Evolutionary conservation across 2,888 invertebrate species (phyloP), one percentile per base, ranked within the genome.

Genomic region (Eupithecia centaureata): DNA sequence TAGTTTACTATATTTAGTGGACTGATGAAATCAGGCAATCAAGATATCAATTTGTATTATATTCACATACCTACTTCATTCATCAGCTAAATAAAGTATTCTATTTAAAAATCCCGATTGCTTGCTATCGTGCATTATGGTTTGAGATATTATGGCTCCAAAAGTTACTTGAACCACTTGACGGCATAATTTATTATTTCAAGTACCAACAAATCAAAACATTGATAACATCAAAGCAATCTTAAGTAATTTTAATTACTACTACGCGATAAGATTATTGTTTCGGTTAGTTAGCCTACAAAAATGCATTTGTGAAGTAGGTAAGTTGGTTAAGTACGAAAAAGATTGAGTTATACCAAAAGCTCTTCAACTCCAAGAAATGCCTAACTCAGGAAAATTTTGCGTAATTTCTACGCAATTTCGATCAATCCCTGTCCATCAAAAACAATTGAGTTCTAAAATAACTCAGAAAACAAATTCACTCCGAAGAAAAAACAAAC

Each of bases 181-280:
- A 88, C 83, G 79, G 84, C 82, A 86, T 18, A 47, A 68, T 84
- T 88, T 83, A 89, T 82, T 68, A 75, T 81, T 82, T 90, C 87
- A 86, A 91, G 91, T 87, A 80, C 82, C 76, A 67, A 76, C 74
- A 75, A 79, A 79, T 80, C 79, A 79, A 80, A 81, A 79, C 78
- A 79, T 79, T 76, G 77, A 69, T 60, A 67, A 82, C 81, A 79
- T 47, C 22, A 47, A 47, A 47, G 47, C 22, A 10, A 5, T 38
- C 7, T 38, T 5, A 38, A 38, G 22, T 22, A 12, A 3, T 22
- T 47, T 47, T 3, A 22, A 47, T 22, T 22, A 22, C 12, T 47
- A 22, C 18, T 47, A 1, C 18, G 12, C 22, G 1, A 2, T 10
- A 12, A 47, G 12, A 22, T 47, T 12, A 22, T 12, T 22, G 42